Conservation (phyloP, 2,113 vertebrate species). For the Lophotis ruficrista region DNA sequence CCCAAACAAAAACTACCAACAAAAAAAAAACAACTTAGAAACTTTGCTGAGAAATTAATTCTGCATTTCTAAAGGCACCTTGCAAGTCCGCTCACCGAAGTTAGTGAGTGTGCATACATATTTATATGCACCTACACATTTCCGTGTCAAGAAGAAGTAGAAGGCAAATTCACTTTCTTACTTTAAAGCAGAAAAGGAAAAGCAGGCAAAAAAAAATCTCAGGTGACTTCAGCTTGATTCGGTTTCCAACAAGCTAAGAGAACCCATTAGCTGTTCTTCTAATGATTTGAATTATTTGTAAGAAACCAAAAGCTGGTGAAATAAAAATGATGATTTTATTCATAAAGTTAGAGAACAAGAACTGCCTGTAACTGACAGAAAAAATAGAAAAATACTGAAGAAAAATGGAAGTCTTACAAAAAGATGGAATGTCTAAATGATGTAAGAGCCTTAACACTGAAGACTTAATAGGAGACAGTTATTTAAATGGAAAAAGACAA, state of each 20-base stretch:
- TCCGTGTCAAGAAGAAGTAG: background rate
- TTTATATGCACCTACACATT: constrained; percentile 22
- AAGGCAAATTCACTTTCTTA: background rate
- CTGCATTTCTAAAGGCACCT: constrained; percentile 2
- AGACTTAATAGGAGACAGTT: constrained; percentile 71
- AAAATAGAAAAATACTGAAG: constrained; percentile 30
- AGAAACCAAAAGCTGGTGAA: background rate
- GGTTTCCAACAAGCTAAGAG: background rate
- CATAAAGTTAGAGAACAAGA: constrained; percentile 14
- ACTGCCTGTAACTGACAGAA: background rate
- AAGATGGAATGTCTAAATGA: constrained; percentile 48
- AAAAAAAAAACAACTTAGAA: background rate
- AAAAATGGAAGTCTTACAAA: constrained; percentile 47
- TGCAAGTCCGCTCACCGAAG: constrained; percentile 24
- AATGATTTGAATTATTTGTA: constrained; percentile 1
- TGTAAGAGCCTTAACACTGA: constrained; percentile 45
- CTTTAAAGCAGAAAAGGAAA: background rate
- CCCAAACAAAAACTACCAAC: background rate
- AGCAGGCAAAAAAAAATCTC: constrained; percentile 30
- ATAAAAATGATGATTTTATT: constrained; percentile 24
- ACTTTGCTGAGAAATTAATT: background rate
- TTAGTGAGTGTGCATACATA: constrained; percentile 32
- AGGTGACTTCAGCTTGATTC: background rate
- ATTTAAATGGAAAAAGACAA: constrained; percentile 72
- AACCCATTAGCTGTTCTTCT: constrained; percentile 1